phyloP scores from a whole-genome alignment of 2,888 invertebrate genomes.

The Lasioglossum vierecki region DNA sequence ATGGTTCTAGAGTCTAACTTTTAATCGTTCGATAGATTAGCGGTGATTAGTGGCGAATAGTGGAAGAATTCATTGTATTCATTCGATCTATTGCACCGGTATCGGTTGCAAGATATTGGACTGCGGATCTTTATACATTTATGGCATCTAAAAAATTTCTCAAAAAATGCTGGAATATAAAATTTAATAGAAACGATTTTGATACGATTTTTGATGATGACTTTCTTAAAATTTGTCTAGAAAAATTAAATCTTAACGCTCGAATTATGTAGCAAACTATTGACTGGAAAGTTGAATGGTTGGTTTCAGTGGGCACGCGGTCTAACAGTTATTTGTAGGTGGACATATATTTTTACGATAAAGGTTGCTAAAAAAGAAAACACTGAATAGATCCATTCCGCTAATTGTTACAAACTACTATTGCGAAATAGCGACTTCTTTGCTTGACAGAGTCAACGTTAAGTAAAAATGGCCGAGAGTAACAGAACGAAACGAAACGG shows the following conservation, averaged over 20 bases:
- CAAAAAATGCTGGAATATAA: too few species aligned
- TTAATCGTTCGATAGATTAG: not conserved
- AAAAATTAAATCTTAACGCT: not conserved
- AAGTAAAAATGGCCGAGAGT: not conserved
- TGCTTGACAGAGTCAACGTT: not conserved
- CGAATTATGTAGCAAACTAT: not conserved
- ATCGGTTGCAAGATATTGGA: not conserved
- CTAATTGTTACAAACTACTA: not conserved
- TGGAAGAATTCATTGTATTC: not conserved
- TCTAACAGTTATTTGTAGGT: too few species aligned
- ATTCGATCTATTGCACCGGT: not conserved
- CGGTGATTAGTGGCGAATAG: too few species aligned
- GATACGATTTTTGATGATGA: too few species aligned
- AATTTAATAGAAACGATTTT: too few species aligned
- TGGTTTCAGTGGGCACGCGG: not conserved
- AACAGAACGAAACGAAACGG: not conserved
- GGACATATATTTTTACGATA: not conserved
- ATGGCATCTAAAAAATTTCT: too few species aligned
- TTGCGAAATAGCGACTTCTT: not conserved
- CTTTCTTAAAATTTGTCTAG: too few species aligned
- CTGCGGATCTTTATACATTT: not conserved
- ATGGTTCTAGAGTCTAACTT: not conserved
- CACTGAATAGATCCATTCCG: not conserved
- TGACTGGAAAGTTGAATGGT: not conserved
- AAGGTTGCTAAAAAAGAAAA: not conserved